These are phyloP conservation scores for Leptestheria dahalacensis DNA, from an alignment of 1,140 invertebrate species.

Conservation along the genomic window DNA sequence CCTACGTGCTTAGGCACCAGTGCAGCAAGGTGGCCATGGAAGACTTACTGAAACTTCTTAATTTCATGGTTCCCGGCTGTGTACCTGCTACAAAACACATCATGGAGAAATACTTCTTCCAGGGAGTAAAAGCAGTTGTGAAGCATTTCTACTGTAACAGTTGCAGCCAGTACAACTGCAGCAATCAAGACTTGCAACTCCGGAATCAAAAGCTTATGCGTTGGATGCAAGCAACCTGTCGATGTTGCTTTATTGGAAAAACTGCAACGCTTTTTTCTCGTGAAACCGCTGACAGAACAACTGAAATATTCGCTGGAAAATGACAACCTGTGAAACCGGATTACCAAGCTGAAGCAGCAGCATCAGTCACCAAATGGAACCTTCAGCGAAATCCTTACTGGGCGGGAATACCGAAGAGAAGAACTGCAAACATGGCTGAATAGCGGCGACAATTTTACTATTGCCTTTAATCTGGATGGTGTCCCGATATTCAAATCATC, in stretches of 20 bases:
- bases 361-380: background rate
- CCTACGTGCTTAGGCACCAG: constrained; percentile 1
- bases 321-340: background rate
- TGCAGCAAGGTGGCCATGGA: background rate
- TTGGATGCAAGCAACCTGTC: background rate
- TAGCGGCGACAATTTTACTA: background rate
- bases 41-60: constrained; percentile 3
- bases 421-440: background rate
- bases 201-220: background rate
- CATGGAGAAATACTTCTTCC: background rate
- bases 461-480: constrained; percentile 19
- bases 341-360: background rate
- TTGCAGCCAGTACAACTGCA: background rate
- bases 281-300: background rate
- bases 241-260: background rate
- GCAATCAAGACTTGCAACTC: background rate
- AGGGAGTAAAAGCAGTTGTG: background rate
- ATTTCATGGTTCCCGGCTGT: background rate
- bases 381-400: background rate
- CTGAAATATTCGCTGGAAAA: background rate
- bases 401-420: background rate
- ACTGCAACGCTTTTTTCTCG: background rate
- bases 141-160: constrained; percentile 8
- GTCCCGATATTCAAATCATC: constrained; percentile 26
- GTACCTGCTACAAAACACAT: background rate